Evolutionary conservation across 2,113 vertebrate genomes (phyloP), one percentile per base, ranked within the genome.

Genomic region (Drymodes brunneopygia): DNA sequence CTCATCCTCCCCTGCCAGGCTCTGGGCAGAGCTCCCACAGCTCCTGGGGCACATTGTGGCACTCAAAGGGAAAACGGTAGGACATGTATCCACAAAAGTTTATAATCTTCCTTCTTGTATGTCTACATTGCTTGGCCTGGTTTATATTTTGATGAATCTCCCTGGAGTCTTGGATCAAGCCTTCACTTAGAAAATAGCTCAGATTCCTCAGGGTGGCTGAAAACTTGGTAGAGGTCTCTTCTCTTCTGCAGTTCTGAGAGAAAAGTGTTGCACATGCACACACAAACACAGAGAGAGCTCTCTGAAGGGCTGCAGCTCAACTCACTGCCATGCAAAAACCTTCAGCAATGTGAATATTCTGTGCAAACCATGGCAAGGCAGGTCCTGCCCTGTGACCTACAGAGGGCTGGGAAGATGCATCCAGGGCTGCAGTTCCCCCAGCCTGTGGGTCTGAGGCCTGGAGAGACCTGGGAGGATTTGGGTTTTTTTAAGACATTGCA

Each of bases 1-100:
- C 65, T 18, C 1, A 0, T 18, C 57, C 13, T 51, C 2, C 36
- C n/a, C 71, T 36, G 42, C n/a, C 9, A 2, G 2, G 8, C 33
- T 85, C 40, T 40, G 6, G 14, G 29, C 36, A 75, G 57, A 36
- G 53, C 57, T 53, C 2, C 44, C 25, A 9, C 28, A 50, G 67
- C 24, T 81, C 54, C 33, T 18, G 56, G 53, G 69, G 14, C 47
- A 42, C 1, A 0, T n/a, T 1, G 2, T 17, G 47, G 83, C 50
- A 15, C 44, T 20, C 11, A 11, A 8, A 12, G 45, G 29, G 4
- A 56, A n/a, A 64, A 7, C 0, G 0, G 17, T 31, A 48, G 33
- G 17, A 28, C 2, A 0, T 2, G 8, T 0, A 4, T 16, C 29
- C 20, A 7, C 29, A 31, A 6, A 82, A 36, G 27, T 36, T 51